Conservation (phyloP, 2,797 vertebrate species). For the Craterocephalus amniculus region DNA sequence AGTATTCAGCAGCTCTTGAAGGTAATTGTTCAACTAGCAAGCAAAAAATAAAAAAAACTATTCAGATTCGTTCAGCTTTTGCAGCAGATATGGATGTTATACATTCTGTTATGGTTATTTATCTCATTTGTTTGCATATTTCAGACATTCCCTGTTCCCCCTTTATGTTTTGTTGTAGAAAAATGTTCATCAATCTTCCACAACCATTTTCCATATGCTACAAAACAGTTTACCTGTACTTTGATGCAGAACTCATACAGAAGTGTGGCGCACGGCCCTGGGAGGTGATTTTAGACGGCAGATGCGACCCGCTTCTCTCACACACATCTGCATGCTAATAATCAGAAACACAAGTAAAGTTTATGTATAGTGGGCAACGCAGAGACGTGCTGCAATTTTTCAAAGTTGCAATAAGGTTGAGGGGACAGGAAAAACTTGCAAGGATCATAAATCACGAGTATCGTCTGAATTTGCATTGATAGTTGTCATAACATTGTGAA, state of each 20-base stretch:
- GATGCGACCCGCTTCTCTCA: no score
- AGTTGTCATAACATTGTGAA: background rate
- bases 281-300: no score
- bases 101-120: background rate
- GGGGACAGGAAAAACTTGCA: background rate
- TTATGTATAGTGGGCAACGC: background rate
- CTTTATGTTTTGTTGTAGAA: background rate
- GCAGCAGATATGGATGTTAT: background rate
- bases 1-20: no score
- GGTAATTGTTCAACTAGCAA: no score
- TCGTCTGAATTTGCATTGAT: background rate
- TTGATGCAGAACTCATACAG: background rate
- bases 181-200: background rate
- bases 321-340: no score
- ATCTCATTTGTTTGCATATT: background rate
- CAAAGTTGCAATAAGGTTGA: background rate
- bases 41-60: no score
- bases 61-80: no score
- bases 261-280: no score
- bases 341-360: background rate
- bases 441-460: background rate
- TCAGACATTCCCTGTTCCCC: background rate
- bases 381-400: background rate
- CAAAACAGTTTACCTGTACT: background rate
- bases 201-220: background rate